phyloP scores from a whole-genome alignment of 2,888 invertebrate genomes.

The Elegia similella region DNA sequence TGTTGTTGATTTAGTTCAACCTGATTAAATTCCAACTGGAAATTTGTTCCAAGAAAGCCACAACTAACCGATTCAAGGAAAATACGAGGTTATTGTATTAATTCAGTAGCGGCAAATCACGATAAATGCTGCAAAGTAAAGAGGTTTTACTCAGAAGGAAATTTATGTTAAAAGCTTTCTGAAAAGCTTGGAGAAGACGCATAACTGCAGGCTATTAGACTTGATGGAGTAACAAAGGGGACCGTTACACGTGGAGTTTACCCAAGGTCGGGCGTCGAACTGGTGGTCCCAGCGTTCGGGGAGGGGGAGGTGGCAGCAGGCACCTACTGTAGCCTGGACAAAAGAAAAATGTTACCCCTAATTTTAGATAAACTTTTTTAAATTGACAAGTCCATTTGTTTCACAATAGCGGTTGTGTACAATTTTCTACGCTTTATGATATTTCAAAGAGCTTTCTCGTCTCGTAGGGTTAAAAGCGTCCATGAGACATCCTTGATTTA shows the following conservation, averaged over 20 bases:
- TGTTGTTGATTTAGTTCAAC: no score
- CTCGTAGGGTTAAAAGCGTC: no score
- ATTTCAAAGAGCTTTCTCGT: no score
- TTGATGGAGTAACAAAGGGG: background rate
- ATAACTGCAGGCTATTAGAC: background rate
- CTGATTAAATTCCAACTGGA: background rate
- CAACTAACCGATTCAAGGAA: no score
- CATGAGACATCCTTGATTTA: no score
- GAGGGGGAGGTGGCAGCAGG: background rate
- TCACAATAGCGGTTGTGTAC: no score
- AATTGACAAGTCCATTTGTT: no score
- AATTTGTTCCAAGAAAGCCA: background rate
- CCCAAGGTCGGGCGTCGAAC: conserved; percentile 16
- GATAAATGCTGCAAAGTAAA: background rate
- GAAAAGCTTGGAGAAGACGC: background rate
- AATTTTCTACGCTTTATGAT: no score
- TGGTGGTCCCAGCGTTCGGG: background rate
- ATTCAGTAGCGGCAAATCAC: background rate
- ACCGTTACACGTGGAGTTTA: conserved; percentile 14
- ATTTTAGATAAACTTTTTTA: background rate
- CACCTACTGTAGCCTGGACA: background rate
- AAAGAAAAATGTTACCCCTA: background rate
- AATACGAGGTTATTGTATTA: background rate
- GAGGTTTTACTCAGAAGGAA: background rate
- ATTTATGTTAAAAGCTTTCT: background rate